A percentile compares a stretch with the other conserved stretches of the same genome.
Evolutionary conservation across 92 coral and sea anemone species (phyloP).

Genomic region (Parazoanthus atlanticus): DNA sequence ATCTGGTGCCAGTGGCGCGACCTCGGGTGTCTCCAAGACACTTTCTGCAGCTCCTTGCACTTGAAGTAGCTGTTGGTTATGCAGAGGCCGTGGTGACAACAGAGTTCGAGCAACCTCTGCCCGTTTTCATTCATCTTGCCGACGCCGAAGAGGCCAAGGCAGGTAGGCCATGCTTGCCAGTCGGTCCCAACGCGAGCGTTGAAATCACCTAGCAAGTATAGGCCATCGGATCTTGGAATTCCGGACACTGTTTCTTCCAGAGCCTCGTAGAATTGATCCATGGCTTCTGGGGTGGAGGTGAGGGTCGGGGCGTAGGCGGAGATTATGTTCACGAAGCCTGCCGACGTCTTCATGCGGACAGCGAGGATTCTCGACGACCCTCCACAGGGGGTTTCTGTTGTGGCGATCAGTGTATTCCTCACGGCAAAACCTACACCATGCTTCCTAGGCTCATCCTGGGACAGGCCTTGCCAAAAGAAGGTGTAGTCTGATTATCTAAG

Average conservation of each 20-base stretch:
- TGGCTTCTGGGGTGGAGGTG: conserved; percentile 15
- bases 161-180: not conserved
- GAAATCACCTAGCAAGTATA: conserved; percentile 19
- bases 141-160: not conserved
- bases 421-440: conserved; percentile 24
- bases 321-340: not conserved
- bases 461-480: conserved; percentile 23
- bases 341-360: not conserved
- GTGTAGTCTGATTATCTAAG: conserved; percentile 21
- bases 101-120: too few species aligned
- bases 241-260: not conserved
- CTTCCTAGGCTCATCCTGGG: not conserved
- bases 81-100: not conserved
- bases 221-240: conserved; percentile 9
- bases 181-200: not conserved
- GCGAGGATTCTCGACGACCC: not conserved
- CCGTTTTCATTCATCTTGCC: conserved; percentile 28
- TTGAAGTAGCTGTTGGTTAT: too few species aligned
- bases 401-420: not conserved
- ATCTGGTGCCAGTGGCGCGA: too few species aligned
- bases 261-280: not conserved
- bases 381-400: not conserved
- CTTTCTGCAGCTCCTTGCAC: too few species aligned
- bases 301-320: conserved; percentile 1
- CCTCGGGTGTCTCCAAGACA: too few species aligned